Evolutionary conservation across 2,888 invertebrate species (phyloP).

Genomic region (Dusona sp.): DNA sequence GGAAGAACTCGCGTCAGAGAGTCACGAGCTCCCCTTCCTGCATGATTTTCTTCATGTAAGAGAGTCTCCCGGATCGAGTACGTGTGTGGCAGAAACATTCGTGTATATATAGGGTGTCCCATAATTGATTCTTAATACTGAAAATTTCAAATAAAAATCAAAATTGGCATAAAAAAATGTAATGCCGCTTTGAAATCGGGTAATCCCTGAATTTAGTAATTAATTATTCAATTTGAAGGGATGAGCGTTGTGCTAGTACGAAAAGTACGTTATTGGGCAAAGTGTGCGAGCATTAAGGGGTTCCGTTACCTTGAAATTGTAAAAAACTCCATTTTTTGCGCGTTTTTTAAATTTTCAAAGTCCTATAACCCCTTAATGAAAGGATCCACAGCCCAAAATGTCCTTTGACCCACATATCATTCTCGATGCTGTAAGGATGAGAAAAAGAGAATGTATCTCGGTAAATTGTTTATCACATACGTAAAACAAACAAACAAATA

Average conservation of each 20-base stretch:
- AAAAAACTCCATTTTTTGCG: not conserved
- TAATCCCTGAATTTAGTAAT: not conserved
- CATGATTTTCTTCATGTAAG: conserved; percentile 79
- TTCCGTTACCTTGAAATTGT: not conserved
- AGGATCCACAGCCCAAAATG: too few species aligned
- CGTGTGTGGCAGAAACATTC: conserved; percentile 39
- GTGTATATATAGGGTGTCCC: conserved; percentile 18
- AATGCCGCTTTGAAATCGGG: not conserved
- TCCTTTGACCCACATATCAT: too few species aligned
- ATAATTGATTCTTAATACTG: not conserved
- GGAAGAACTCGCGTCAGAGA: conserved; percentile 38
- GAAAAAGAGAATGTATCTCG: too few species aligned
- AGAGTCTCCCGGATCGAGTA: conserved; percentile 56
- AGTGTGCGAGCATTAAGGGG: not conserved
- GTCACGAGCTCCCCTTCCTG: conserved; percentile 59
- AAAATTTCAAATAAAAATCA: not conserved
- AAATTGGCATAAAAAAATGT: not conserved
- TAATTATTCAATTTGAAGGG: not conserved
- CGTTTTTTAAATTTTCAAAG: not conserved
- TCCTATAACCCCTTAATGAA: too few species aligned
- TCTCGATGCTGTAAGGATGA: too few species aligned
- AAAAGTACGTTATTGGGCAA: not conserved
- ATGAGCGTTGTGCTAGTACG: not conserved
- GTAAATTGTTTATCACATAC: too few species aligned
- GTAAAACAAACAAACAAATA: too few species aligned